Evolutionary conservation across 2,113 vertebrate species (phyloP).

Genomic region (Struthio camelus): DNA sequence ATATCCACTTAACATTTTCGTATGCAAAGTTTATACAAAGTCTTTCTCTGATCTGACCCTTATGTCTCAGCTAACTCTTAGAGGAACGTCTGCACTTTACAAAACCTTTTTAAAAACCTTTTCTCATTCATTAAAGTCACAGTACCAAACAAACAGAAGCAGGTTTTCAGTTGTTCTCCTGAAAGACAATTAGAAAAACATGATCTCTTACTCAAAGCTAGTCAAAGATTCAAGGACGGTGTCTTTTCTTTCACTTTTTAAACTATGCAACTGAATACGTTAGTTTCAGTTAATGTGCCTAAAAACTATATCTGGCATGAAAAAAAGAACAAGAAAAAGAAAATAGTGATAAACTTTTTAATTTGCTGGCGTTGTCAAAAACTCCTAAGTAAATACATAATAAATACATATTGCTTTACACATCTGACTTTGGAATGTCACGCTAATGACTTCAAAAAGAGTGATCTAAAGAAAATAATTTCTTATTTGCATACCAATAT

Average conservation of each 20-base stretch:
- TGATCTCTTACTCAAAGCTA: neutral
- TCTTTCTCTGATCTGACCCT: neutral
- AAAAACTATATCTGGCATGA: fast-evolving
- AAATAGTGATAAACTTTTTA: neutral
- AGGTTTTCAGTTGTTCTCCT: neutral
- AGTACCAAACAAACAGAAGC: neutral
- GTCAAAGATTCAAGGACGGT: fast-evolving
- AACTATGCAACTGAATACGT: neutral
- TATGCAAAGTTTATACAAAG: neutral
- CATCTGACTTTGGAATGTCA: neutral
- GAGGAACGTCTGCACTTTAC: neutral
- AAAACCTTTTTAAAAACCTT: neutral
- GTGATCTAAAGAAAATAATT: neutral
- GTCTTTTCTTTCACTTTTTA: neutral
- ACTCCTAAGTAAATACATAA: neutral
- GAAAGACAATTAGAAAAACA: neutral
- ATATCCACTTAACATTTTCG: neutral
- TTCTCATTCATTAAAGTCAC: neutral
- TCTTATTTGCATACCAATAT: neutral
- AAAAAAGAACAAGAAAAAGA: neutral
- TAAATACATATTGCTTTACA: neutral
- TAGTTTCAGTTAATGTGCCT: fast-evolving
- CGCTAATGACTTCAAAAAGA: neutral
- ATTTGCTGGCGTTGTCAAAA: neutral
- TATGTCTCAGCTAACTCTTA: neutral